A percentile compares a stretch with the other conserved stretches of the same genome.
Conservation (phyloP, 2,113 vertebrate species). For the Mormyrus lacerda region DNA sequence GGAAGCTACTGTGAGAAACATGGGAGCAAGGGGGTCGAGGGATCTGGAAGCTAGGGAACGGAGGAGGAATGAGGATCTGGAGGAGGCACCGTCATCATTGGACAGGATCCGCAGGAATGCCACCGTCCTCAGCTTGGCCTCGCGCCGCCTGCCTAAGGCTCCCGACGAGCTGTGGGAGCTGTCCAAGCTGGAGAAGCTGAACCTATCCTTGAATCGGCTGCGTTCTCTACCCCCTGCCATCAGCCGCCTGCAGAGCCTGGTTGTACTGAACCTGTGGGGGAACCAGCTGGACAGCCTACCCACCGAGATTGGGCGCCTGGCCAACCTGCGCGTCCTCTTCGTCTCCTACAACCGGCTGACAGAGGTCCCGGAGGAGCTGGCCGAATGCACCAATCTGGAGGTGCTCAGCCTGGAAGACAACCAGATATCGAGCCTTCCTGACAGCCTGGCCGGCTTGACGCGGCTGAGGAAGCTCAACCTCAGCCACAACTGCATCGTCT, state of each 20-base stretch:
- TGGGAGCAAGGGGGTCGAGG: slow-evolving; percentile 57
- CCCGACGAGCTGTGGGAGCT: slow-evolving; percentile 84
- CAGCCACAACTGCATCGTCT: slow-evolving; percentile 77
- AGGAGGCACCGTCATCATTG: slow-evolving; percentile 53
- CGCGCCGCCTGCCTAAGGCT: slow-evolving; percentile 67
- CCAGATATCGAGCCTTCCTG: slow-evolving; percentile 70
- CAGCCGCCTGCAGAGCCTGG: slow-evolving; percentile 73
- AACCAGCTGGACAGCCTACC: slow-evolving; percentile 78
- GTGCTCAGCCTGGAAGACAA: slow-evolving; percentile 90
- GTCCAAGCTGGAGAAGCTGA: slow-evolving; percentile 81
- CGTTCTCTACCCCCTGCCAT: slow-evolving; percentile 63
- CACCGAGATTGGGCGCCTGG: slow-evolving; percentile 75
- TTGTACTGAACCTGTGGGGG: slow-evolving; percentile 78
- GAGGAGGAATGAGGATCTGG: slow-evolving; percentile 45
- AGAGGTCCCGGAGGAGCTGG: slow-evolving; percentile 79
- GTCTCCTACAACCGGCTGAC: slow-evolving; percentile 77
- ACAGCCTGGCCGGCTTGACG: slow-evolving; percentile 62
- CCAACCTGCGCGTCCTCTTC: slow-evolving; percentile 78
- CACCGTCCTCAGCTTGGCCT: slow-evolving; percentile 70
- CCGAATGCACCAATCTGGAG: slow-evolving; percentile 71
- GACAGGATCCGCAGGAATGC: slow-evolving; percentile 54
- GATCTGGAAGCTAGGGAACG: slow-evolving; percentile 36
- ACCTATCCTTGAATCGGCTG: slow-evolving; percentile 80
- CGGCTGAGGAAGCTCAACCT: slow-evolving; percentile 82
- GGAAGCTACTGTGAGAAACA: slow-evolving; percentile 27